These are phyloP conservation scores for Lampris incognitus DNA, from an alignment of 2,113 vertebrate species.

Conservation along the genomic window DNA sequence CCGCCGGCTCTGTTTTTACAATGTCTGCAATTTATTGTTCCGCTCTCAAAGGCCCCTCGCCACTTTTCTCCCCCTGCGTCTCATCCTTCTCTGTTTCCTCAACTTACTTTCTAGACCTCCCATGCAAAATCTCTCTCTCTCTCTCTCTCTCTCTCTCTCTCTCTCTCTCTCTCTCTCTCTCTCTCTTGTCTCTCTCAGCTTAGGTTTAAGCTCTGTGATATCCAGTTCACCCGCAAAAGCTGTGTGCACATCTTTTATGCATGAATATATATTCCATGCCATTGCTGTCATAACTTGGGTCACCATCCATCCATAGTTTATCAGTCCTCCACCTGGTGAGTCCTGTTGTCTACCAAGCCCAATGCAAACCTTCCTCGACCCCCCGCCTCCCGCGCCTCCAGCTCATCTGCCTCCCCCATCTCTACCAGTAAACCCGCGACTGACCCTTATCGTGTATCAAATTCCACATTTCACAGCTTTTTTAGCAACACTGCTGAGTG, in stretches of 20 bases:
- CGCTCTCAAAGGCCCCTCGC: conserved; percentile 21
- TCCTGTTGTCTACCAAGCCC: conserved; percentile 8
- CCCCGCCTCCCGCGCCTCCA: conserved; percentile 31
- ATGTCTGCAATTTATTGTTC: conserved; percentile 65
- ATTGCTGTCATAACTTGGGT: conserved; percentile 31
- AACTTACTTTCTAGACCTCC: conserved; percentile 41
- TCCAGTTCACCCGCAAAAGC: conserved; percentile 16
- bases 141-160: neutral
- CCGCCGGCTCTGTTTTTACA: conserved; percentile 64
- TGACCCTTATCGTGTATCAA: conserved; percentile 70
- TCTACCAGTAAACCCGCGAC: conserved; percentile 45
- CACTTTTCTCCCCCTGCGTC: conserved; percentile 3
- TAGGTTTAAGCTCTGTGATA: conserved; percentile 8
- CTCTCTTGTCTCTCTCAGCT: neutral
- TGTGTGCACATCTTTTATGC: conserved; percentile 25
- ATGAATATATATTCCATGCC: conserved; percentile 30
- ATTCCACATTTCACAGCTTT: conserved; percentile 72
- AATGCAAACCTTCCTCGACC: conserved; percentile 39
- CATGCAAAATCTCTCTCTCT: conserved; percentile 15
- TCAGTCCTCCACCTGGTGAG: conserved; percentile 23
- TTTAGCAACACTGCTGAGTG: conserved; percentile 58
- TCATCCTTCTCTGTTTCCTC: conserved; percentile 50
- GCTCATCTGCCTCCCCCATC: conserved; percentile 44
- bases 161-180: conserved; percentile 13
- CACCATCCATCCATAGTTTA: conserved; percentile 23